Evolutionary conservation across 1,140 invertebrate species (phyloP), one percentile per base, ranked within the genome.

Genomic region (Drosophila orena): DNA sequence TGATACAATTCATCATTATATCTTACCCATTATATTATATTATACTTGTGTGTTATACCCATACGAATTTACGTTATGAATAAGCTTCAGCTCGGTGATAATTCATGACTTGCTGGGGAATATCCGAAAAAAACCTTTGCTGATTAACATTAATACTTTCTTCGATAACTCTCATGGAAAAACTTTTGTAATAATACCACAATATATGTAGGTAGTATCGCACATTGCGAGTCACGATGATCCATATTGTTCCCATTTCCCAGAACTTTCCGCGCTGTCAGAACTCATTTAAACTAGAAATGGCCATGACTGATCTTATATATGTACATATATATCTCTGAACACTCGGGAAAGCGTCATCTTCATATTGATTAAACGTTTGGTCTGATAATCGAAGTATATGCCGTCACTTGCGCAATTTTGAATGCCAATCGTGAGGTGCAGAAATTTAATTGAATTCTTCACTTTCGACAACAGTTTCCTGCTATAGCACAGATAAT

Each of bases 361-460:
- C 22, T 50, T 34, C 30, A 22, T 68, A 47, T 70, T 50, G 64
- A 71, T 71, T 59, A 52, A 8, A 34, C 40, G 14, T 47, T 35
- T 43, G 12, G 34, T 14, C 22, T 37, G 40, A 60, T 53, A 49
- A 42, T 54, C 46, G 22, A 43, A n/a, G 6, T 10, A 42, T 49
- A 17, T 49, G 43, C 44, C 64, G 43, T 71, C 52, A 58, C 24
- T 43, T 58, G 38, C 24, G 37, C 27, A 24, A 42, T 61, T 62
- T 44, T 14, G 14, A 22, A 17, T 59, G 27, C 7, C 40, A 72
- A 44, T 57, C 34, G 40, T 69, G 34, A 72, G 7, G 46, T 47
- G 65, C 34, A 38, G 20, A 72, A 61, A 54, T 12, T n/a, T n/a
- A 72, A 73, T 73, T 61, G 14, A 43, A 43, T 49, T 62, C 54